Evolutionary conservation across 2,888 invertebrate species (phyloP).

Genomic region (Caenorhabditis doughertyi): DNA sequence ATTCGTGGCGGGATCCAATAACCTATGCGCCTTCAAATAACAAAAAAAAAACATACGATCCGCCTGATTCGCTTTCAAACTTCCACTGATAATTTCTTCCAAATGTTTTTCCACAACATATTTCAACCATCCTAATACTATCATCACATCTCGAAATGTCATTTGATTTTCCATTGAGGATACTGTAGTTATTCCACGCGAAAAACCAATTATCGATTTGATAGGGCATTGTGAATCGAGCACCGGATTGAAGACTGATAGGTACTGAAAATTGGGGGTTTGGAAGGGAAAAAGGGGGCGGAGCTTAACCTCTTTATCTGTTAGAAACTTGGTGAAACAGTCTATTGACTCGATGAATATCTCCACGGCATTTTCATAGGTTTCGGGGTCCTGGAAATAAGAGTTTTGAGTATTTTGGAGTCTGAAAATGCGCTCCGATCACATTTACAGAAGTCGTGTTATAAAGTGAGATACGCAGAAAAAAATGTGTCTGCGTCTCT

Average conservation of each 20-base stretch:
- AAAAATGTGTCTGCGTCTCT: too few relatives aligned
- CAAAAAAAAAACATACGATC: too few relatives aligned
- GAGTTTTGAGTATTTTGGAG: too few relatives aligned
- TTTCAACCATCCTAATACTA: constrained; percentile 40
- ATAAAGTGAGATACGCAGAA: too few relatives aligned
- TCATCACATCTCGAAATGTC: constrained; percentile 47
- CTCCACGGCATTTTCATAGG: constrained; percentile 1
- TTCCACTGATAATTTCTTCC: not conserved
- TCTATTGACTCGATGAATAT: constrained; percentile 23
- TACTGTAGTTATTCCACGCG: not conserved
- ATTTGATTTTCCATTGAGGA: not conserved
- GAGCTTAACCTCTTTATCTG: constrained; percentile 7
- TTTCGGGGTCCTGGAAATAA: constrained; percentile 19
- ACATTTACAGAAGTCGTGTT: too few relatives aligned
- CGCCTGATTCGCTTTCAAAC: constrained; percentile 5
- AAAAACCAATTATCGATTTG: not conserved
- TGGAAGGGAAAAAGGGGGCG: not conserved
- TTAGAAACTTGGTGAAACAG: constrained; percentile 43
- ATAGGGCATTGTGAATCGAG: constrained; percentile 14
- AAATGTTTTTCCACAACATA: not conserved
- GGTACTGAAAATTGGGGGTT: constrained; percentile 14
- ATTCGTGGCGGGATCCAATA: too few relatives aligned
- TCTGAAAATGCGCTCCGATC: too few relatives aligned
- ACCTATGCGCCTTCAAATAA: not conserved
- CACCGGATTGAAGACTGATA: constrained; percentile 12